Base-by-base conservation (phyloP, 2,113 vertebrate genomes). In the Ptilorrhoa leucosticta region DNA sequence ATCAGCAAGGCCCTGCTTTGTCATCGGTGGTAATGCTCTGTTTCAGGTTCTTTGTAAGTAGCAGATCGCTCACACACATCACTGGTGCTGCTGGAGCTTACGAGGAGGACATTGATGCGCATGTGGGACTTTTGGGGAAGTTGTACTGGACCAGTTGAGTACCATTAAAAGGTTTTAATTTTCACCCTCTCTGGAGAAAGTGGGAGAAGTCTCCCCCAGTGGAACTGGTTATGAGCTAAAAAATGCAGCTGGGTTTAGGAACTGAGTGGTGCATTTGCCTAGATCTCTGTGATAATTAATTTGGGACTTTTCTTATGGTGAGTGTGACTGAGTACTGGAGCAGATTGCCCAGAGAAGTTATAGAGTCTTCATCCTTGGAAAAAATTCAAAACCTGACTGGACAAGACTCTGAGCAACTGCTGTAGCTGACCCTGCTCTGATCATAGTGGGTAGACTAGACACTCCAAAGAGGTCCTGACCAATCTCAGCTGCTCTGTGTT, bases 61-160 rank as follows among this genome's bases (percentile, higher is more conserved):
- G 17, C 28, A 85, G 30, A 22, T 54, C 6, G 1, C 15, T 40
- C n/a, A 22, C 37, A 44, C 42, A 40, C 23, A 63, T 58, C 65
- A 5, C 13, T 48, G 26, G 6, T 70, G 22, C 28, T 83, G 65
- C 57, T 57, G 63, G 16, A 86, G 21, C 11, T 81, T 80, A 30
- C 0, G 0, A 50, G 11, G 21, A 22, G 37, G 12, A 84, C 51
- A 23, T 7, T 51, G 40, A 15, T 75, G 18, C 14, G 5, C 15
- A 11, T 31, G 3, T 50, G 14, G 63, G 19, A 45, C 48, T 58
- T 4, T 9, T 31, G 27, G 20, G 14, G 9, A 22, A 35, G 28
- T 68, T 68, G 13, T 28, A 10, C 8, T 21, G 28, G 20, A 20
- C 45, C 12, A 22, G 9, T 4, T 44, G 27, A 70, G 51, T 20